Evolutionary conservation across 1,140 invertebrate species (phyloP), one percentile per base, ranked within the genome.

Genomic region (Mercenaria mercenaria): DNA sequence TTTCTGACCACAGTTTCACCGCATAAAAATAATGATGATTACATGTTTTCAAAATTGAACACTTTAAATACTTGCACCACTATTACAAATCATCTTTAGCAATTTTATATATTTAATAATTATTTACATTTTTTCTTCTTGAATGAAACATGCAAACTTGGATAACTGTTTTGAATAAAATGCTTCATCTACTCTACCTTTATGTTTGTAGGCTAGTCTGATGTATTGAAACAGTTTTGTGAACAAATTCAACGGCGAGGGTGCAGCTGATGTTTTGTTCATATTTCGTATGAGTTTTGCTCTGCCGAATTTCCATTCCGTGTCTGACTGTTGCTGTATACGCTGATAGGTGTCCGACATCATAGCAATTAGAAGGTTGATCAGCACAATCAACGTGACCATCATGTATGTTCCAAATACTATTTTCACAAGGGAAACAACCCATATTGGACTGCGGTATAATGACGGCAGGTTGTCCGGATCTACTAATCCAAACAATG

Each of bases 291-390:
- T 99, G 92, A 99, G 97, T 96, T 99, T 99, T 64, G 99, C 99
- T 92, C 99, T 96, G 43, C 99, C 99, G 95, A 99, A 99, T 96
- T 99, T 99, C 99, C 99, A 99, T 96, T 99, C 99, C 93, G 99
- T 99, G 96, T 99, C 99, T n/a, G 99, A 99, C 97, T 99, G 99
- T 64, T 99, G 98, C 97, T 99, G 96, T 95, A 99, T 99, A 92
- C 99, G 97, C 96, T 99, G 99, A 96, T 99, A 99, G 92, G 99
- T 99, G 97, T 99, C 99, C 95, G 98, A 99, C 99, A 99, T 99
- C 99, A 99, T 99, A 96, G 99, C 99, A 97, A 99, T 99, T 93
- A 99, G 97, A 95, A 99, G 97, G 97, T 99, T 99, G 96, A 99
- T 99, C 93, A 99, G 97, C 93, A 99, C 99, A 96, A 99, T 98